phyloP scores from a whole-genome alignment of 2,888 invertebrate genomes.

The Ephialtes manifestator region DNA sequence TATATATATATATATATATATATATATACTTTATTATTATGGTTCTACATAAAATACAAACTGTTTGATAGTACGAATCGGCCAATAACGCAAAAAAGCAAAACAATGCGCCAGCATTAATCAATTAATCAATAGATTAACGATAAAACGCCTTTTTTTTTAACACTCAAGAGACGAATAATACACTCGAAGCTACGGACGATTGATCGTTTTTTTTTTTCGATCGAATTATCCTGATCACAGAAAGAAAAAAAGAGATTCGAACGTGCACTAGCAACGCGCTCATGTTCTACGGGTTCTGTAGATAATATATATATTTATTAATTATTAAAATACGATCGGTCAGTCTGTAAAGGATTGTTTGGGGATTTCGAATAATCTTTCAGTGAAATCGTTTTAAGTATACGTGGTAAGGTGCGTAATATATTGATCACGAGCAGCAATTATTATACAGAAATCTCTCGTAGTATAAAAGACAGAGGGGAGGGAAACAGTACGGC shows the following conservation, averaged over 20 bases:
- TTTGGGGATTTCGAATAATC: background rate
- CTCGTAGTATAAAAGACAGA: constrained; percentile 28
- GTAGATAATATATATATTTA: constrained; percentile 5
- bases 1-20: too few species aligned
- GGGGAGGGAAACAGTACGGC: background rate
- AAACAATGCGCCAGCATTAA: background rate
- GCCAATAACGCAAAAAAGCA: background rate
- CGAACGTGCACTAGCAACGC: constrained; percentile 8
- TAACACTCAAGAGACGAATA: constrained; percentile 41
- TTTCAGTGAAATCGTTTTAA: constrained; percentile 43
- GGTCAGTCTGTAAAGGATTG: constrained; percentile 7
- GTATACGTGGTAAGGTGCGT: constrained; percentile 15
- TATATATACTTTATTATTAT: constrained; percentile 46
- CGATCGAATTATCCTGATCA: constrained; percentile 27
- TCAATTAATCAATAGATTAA: constrained; percentile 5
- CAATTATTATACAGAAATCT: constrained; percentile 39
- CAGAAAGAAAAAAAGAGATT: constrained; percentile 25
- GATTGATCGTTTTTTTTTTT: constrained; percentile 10
- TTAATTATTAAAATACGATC: constrained; percentile 14
- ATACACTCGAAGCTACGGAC: constrained; percentile 30
- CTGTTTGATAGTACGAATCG: constrained; percentile 52
- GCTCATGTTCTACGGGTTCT: constrained; percentile 2
- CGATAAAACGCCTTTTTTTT: constrained; percentile 33
- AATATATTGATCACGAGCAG: constrained; percentile 46
- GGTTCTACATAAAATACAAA: constrained; percentile 67